A percentile compares a stretch with the other conserved stretches of the same genome.
Evolutionary conservation across 2,888 invertebrate species (phyloP).

Genomic region (Stramonita haemastoma): DNA sequence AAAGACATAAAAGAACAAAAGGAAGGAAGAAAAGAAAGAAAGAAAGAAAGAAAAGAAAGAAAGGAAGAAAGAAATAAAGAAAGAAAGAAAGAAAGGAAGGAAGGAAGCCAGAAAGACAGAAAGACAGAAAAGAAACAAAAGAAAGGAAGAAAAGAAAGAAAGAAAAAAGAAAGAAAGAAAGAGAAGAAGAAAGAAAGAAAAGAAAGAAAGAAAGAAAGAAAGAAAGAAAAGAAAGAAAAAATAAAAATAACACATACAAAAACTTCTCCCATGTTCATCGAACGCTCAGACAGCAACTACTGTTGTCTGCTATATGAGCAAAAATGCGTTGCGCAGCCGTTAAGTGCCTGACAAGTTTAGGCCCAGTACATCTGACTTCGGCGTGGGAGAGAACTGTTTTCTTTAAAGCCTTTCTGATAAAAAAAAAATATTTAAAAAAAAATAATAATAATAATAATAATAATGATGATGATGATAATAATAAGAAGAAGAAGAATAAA

Average conservation of each 20-base stretch:
- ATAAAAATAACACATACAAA: background rate
- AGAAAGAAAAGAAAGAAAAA: background rate
- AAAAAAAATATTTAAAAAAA: too few relatives aligned
- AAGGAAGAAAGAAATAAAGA: background rate
- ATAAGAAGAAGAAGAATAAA: too few relatives aligned
- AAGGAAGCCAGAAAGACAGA: background rate
- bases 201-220: background rate
- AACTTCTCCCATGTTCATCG: too few relatives aligned
- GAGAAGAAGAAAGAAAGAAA: background rate
- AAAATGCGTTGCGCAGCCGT: too few relatives aligned
- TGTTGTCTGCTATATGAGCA: too few relatives aligned
- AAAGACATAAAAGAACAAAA: background rate
- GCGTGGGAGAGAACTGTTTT: too few relatives aligned
- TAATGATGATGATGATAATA: too few relatives aligned
- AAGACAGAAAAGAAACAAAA: background rate
- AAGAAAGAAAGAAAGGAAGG: background rate
- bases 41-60: background rate
- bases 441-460: too few relatives aligned
- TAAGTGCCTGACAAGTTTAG: too few relatives aligned
- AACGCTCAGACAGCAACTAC: too few relatives aligned
- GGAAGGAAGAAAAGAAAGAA: background rate
- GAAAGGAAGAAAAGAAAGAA: background rate
- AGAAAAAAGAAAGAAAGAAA: background rate
- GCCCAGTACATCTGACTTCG: too few relatives aligned
- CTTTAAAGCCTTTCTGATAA: too few relatives aligned